These are phyloP conservation scores for Desmophyllum pertusum DNA, from an alignment of 92 coral and sea anemone genomes.

Conservation along the genomic window DNA sequence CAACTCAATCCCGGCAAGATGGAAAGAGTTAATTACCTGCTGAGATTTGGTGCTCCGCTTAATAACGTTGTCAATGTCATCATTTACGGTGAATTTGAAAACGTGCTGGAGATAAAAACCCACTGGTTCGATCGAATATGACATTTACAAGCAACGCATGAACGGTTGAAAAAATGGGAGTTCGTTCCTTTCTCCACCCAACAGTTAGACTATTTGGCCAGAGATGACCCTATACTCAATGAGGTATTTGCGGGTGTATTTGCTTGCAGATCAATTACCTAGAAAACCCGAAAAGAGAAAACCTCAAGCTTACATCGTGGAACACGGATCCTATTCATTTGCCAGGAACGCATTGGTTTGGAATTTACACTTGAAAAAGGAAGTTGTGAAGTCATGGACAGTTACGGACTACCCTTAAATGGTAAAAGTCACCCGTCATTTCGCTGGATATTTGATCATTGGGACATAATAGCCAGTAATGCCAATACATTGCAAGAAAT, in stretches of 20 bases:
- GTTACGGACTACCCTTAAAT: not conserved
- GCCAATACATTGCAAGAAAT: too few species aligned
- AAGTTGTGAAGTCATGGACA: not conserved
- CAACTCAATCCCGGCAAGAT: not conserved
- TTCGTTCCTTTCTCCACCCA: not conserved
- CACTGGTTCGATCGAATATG: too few species aligned
- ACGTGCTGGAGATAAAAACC: slow-evolving; percentile 3
- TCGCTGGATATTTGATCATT: too few species aligned
- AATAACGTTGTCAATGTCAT: slow-evolving; percentile 5
- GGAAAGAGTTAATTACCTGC: too few species aligned
- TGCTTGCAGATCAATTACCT: not conserved
- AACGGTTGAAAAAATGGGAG: not conserved
- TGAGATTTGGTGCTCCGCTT: not conserved
- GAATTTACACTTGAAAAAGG: not conserved
- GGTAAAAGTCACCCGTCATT: too few species aligned
- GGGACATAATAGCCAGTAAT: too few species aligned
- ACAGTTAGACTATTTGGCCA: too few species aligned
- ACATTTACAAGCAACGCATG: slow-evolving; percentile 5
- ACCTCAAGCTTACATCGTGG: not conserved
- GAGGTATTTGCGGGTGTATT: not conserved
- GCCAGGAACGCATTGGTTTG: slow-evolving; percentile 3
- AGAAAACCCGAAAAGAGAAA: not conserved
- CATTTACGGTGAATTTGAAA: slow-evolving; percentile 30
- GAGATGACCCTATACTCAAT: too few species aligned
- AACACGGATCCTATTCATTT: not conserved